Base-by-base conservation (phyloP, 2,888 invertebrate species). In the Megastigmus dorsalis region DNA sequence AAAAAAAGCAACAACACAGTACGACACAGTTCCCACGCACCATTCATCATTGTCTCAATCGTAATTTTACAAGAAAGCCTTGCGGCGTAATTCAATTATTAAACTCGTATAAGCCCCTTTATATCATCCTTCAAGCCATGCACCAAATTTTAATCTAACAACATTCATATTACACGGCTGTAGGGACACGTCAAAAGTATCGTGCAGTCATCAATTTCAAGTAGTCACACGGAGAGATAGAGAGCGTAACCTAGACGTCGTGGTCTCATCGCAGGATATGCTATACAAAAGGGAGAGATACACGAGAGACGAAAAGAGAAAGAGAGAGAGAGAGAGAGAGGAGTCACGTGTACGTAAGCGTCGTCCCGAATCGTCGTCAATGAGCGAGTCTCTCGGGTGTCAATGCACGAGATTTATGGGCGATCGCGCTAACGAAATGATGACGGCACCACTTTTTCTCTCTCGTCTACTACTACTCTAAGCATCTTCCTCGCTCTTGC, bases 391-490 rank as follows among this genome's bases (percentile, higher is more conserved):
- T 50, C 45, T 15, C 26, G 15, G 33, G 62, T 54, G 65, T 55
- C 62, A 62, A 70, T 55, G 62, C 36, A 18, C 55, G 75, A 78
- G 79, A 80, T 79, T 79, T 78, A 79, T 78, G 78, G 70, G 9
- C 63, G 63, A 74, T 55, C 67, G 72, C 28, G 41, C 67, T 73
- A 67, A 73, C 75, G 52, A 79, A 79, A 79, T 78, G 78, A 78
- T 77, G 78, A 78, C 73, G 69, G 54, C 41, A 48, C 41, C 20
- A 30, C 50, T 65, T 65, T 55, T 38, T 36, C 60, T 36, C 26
- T 26, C 52, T 30, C 52, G 13, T 18, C n/a, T n/a, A n/a, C n/a
- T n/a, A n/a, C n/a, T n/a, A n/a, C n/a, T n/a, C n/a, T n/a, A n/a
- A n/a, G n/a, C n/a, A 41, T 43, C 50, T 48, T 7, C n/a, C 23